These are phyloP conservation scores for Megalops atlanticus DNA, from an alignment of 2,113 vertebrate genomes.

Conservation along the genomic window DNA sequence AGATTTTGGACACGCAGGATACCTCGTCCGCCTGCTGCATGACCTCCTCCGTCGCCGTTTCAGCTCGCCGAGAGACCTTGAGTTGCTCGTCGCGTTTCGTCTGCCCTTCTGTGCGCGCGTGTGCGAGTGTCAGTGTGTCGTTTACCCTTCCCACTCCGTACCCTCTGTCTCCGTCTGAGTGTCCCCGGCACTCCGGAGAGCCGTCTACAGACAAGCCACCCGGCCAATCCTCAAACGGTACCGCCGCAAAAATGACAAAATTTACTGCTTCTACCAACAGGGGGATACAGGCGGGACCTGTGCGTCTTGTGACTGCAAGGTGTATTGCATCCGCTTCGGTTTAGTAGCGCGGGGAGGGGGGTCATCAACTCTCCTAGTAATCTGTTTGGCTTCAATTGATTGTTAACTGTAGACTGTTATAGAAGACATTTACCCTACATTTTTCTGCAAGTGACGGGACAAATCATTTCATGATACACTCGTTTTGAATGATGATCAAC, in stretches of 20 bases:
- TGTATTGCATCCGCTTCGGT: constrained; percentile 38
- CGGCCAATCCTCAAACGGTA: constrained; percentile 84
- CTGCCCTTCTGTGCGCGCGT: constrained; percentile 36
- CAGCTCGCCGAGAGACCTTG: constrained; percentile 46
- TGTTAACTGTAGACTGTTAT: not conserved
- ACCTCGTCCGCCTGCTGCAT: constrained; percentile 86
- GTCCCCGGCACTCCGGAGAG: constrained; percentile 53
- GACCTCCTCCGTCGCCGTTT: constrained; percentile 80
- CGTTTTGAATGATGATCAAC: not conserved
- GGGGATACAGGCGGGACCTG: constrained; percentile 63
- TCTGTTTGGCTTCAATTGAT: not conserved
- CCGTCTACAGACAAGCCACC: constrained; percentile 80
- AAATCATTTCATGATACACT: not conserved
- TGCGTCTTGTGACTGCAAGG: constrained; percentile 48
- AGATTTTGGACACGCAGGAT: constrained; percentile 83
- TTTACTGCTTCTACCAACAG: constrained; percentile 54
- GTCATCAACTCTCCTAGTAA: not conserved
- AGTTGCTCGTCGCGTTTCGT: constrained; percentile 51
- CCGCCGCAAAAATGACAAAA: constrained; percentile 35
- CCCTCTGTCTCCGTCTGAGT: constrained; percentile 54
- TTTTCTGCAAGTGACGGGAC: not conserved
- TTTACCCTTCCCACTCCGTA: constrained; percentile 63
- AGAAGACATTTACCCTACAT: not conserved
- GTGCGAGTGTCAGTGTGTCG: constrained; percentile 57
- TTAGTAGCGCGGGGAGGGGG: not conserved